Percentiles rank a stretch among this genome's conserved stretches.
These are phyloP conservation scores for Dexiosoma caninum DNA, from an alignment of 2,888 invertebrate genomes.

Conservation along the genomic window DNA sequence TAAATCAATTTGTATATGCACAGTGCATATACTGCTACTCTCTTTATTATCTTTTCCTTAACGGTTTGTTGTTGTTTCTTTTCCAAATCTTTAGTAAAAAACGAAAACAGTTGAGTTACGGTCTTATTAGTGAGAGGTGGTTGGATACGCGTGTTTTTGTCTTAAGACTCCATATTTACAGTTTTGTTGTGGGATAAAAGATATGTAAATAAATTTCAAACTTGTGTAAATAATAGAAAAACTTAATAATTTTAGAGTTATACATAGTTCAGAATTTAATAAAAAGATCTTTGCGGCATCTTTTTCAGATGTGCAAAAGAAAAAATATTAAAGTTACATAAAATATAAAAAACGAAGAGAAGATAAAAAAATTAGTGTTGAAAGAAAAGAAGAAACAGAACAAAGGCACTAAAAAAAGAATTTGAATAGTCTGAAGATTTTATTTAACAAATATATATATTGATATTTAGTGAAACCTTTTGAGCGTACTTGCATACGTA, in stretches of 20 bases:
- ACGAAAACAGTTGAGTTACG: slow-evolving; percentile 70
- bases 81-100: slow-evolving; percentile 2
- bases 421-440: neutral
- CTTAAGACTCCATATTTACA: slow-evolving; percentile 9
- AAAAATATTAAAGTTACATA: neutral
- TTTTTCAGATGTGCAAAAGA: slow-evolving; percentile 24
- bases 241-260: slow-evolving; percentile 36
- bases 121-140: slow-evolving; percentile 72
- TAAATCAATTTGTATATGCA: too few relatives aligned
- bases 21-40: neutral
- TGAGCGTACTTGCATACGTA: neutral
- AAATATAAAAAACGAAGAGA: neutral
- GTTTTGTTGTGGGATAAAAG: slow-evolving; percentile 14
- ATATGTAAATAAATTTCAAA: slow-evolving; percentile 9
- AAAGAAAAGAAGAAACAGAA: neutral
- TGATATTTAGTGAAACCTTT: neutral
- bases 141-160: slow-evolving; percentile 27
- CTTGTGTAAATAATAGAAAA: slow-evolving; percentile 30
- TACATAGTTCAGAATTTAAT: slow-evolving; percentile 19
- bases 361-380: neutral
- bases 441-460: neutral
- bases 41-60: slow-evolving; percentile 12
- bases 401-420: neutral
- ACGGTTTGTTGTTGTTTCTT: slow-evolving; percentile 37
- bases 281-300: slow-evolving; percentile 31